phyloP scores from a whole-genome alignment of 1,140 invertebrate genomes.

The Bombyx mori region DNA sequence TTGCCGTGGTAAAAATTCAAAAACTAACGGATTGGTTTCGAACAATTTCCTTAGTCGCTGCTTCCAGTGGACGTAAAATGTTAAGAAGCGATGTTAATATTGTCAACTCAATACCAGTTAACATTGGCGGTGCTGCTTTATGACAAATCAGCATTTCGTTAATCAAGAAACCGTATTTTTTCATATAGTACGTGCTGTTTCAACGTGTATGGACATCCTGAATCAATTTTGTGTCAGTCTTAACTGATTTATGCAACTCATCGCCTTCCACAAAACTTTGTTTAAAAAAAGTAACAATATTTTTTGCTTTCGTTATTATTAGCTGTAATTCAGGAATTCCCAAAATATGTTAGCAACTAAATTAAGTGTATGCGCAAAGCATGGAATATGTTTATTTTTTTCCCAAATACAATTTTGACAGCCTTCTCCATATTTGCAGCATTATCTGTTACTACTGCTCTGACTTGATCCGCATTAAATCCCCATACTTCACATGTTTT shows the following conservation, averaged over 20 bases:
- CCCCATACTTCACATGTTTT: no score
- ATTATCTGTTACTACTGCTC: slow-evolving; percentile 1
- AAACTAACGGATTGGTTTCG: slow-evolving; percentile 8
- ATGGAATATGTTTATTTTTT: slow-evolving; percentile 49
- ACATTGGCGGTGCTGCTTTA: slow-evolving; percentile 27
- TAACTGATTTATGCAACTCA: neutral
- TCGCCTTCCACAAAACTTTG: slow-evolving; percentile 14
- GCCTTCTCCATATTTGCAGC: slow-evolving; percentile 23
- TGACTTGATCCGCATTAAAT: no score
- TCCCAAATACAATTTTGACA: slow-evolving; percentile 43
- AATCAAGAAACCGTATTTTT: slow-evolving; percentile 38
- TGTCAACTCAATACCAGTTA: slow-evolving; percentile 33
- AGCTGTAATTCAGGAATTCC: no score
- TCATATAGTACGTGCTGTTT: slow-evolving; percentile 52
- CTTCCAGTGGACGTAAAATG: slow-evolving; percentile 40
- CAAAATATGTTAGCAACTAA: slow-evolving; percentile 30
- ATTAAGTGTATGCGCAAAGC: slow-evolving; percentile 58
- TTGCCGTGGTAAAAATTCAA: no score
- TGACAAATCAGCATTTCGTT: slow-evolving; percentile 19
- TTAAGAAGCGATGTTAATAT: slow-evolving; percentile 28
- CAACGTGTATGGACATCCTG: slow-evolving; percentile 35
- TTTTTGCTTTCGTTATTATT: no score
- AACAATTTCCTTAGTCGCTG: slow-evolving; percentile 51
- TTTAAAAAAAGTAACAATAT: no score
- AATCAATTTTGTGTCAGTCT: neutral